A percentile compares a stretch with the other conserved stretches of the same genome.
Conservation (phyloP, 1,140 invertebrate species). For the Microplitis mediator region DNA sequence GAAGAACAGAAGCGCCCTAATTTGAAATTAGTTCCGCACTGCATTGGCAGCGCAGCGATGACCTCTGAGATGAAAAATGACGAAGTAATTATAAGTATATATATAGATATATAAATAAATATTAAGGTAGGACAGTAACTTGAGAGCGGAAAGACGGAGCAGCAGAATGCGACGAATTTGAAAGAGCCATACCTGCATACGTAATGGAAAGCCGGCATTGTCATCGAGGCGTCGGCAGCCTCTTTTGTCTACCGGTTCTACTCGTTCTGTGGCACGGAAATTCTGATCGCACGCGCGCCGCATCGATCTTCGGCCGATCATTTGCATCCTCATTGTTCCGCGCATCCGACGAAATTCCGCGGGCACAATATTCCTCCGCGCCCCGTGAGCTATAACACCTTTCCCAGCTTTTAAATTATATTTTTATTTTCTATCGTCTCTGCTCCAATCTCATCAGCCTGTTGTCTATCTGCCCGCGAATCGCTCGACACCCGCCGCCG, state of each 20-base stretch:
- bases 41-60: no score
- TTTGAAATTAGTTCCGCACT: no score
- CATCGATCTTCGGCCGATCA: slow-evolving; percentile 64
- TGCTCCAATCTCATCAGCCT: no score
- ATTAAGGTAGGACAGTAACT: neutral
- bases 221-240: slow-evolving; percentile 40
- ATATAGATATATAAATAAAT: no score
- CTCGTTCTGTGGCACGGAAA: slow-evolving; percentile 48
- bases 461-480: no score
- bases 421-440: neutral
- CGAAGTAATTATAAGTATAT: no score
- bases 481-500: neutral
- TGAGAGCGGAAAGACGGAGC: slow-evolving; percentile 30
- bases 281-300: slow-evolving; percentile 56
- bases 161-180: slow-evolving; percentile 59
- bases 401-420: neutral
- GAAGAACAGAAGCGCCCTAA: no score
- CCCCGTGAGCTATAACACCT: neutral
- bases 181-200: slow-evolving; percentile 60
- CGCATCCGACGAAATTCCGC: slow-evolving; percentile 53
- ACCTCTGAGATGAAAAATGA: no score
- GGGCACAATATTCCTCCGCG: slow-evolving; percentile 40
- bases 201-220: slow-evolving; percentile 59
- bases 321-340: slow-evolving; percentile 63
- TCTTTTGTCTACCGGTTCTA: slow-evolving; percentile 37